Base-by-base conservation (phyloP, 2,888 invertebrate genomes). In the Mantis religiosa region DNA sequence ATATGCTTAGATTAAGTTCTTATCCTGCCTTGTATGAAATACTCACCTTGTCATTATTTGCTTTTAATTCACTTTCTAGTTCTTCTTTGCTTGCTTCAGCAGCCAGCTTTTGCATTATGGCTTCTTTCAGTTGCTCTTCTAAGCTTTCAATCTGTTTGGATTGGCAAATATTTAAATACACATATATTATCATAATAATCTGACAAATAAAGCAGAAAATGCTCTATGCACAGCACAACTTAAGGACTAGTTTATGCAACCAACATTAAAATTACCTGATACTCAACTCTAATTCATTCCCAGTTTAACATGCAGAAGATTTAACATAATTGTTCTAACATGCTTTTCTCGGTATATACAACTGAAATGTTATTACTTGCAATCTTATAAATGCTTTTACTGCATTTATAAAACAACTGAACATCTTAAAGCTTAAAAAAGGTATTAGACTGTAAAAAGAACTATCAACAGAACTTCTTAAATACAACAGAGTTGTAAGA, bases 81-180 rank as follows among this genome's bases (percentile, higher is more conserved):
- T 95, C 94, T 2, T 95, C 94, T 91, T 95, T 95, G 90, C 95
- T 95, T 0, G 94, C 92, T 91, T 96, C 95, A 1, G 95, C 93
- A 14, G 96, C 96, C 1, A 93, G 92, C 90, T 97, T 94, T 87
- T 95, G 93, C 90, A 95, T 94, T 85, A 95, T 95, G 93, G 96
- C 95, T 90, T 97, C 96, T 54, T 96, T 95, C 85, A 97, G 94
- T 93, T 98, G 97, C 3, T 95, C 94, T 93, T 97, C 97, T 90
- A 98, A 93, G 88, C 96, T 96, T 92, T 97, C 97, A 88, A 97
- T 96, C 98, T 98, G 84, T 83, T 41, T 25, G 83, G 1, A 83
- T 28, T 6, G 83, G 1, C 83, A 83, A 83, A 83, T 15, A 8
- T 83, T 83, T 25, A 30, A 28, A 9, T 41, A 12, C 41, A 41